Evolutionary conservation across 1,140 invertebrate species (phyloP), one percentile per base, ranked within the genome.

Genomic region (Venturia canescens): DNA sequence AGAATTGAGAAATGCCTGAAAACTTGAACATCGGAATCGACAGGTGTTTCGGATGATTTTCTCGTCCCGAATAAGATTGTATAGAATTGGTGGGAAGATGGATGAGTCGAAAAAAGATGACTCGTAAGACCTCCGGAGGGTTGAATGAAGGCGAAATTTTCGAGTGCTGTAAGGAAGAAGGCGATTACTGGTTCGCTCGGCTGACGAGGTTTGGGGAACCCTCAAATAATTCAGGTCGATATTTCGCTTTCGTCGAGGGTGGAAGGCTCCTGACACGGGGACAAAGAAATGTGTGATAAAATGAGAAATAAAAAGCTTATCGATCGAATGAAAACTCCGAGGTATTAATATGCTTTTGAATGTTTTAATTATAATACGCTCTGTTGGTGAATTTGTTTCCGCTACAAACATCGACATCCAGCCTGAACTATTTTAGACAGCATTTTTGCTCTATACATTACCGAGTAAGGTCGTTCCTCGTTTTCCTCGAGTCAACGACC

Each of bases 331-430:
- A 75, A 53, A 74, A 26, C 38, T 63, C 69, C 57, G 34, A 50
- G 15, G 21, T 85, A 83, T 85, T 88, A 86, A 86, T n/a, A n/a
- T 88, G 86, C 84, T 89, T 88, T 86, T 90, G 85, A 87, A 87
- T 88, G n/a, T 88, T 88, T 90, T 91, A 91, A 90, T 90, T 90
- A 90, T 87, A 90, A 89, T 91, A 91, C 87, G 87, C 83, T 90
- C 88, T 87, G 84, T 88, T 89, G 86, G 83, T 78, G 86, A 77
- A 84, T 84, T 88, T 90, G 90, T 53, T 16, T 89, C 86, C 84
- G 87, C 90, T 91, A 91, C 90, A 91, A 90, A 91, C 90, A 91
- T 91, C 87, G 89, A 91, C 89, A 90, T 90, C 88, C 90, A 91
- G 89, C 90, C 89, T 91, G 88, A 91, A 91, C 89, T 91, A 91